These are phyloP conservation scores for Mola mola DNA, from an alignment of 2,113 vertebrate species.

Conservation along the genomic window DNA sequence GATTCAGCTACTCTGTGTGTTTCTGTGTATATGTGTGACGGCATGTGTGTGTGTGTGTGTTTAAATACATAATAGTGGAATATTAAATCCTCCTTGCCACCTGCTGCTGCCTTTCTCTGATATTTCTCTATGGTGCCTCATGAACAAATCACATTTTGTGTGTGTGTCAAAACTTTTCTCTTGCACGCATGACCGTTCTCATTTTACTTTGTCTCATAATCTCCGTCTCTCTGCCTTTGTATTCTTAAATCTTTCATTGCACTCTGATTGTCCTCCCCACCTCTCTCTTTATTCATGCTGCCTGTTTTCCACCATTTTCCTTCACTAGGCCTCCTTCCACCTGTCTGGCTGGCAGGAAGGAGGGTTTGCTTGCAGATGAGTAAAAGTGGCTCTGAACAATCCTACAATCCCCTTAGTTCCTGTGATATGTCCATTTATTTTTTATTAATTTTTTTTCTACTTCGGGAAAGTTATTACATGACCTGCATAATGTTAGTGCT, in stretches of 20 bases:
- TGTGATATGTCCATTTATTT: too few species aligned
- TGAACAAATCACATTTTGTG: slow-evolving; percentile 38
- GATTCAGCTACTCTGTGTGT: slow-evolving; percentile 13
- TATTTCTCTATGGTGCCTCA: slow-evolving; percentile 36
- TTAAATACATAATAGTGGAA: slow-evolving; percentile 38
- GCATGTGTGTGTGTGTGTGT: slow-evolving; percentile 8
- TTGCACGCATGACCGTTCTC: slow-evolving; percentile 1
- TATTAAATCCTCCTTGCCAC: slow-evolving; percentile 45
- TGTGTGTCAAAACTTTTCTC: slow-evolving; percentile 19
- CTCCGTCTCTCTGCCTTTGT: slow-evolving; percentile 1
- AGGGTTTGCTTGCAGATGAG: slow-evolving; percentile 22
- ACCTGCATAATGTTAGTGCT: neutral
- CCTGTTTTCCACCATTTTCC: neutral
- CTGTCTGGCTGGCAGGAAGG: slow-evolving; percentile 1
- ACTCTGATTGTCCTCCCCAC: neutral
- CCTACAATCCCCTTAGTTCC: slow-evolving; percentile 16
- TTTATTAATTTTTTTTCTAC: slow-evolving; percentile 2
- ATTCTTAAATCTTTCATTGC: neutral
- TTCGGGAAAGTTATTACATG: slow-evolving; percentile 18
- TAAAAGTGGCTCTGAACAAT: slow-evolving; percentile 31
- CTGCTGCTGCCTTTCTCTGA: slow-evolving; percentile 35
- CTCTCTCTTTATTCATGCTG: neutral
- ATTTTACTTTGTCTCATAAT: slow-evolving; percentile 27
- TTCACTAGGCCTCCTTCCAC: neutral
- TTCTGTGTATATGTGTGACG: neutral